Evolutionary conservation across 2,113 vertebrate genomes (phyloP).

Genomic region (Lycaon pictus): DNA sequence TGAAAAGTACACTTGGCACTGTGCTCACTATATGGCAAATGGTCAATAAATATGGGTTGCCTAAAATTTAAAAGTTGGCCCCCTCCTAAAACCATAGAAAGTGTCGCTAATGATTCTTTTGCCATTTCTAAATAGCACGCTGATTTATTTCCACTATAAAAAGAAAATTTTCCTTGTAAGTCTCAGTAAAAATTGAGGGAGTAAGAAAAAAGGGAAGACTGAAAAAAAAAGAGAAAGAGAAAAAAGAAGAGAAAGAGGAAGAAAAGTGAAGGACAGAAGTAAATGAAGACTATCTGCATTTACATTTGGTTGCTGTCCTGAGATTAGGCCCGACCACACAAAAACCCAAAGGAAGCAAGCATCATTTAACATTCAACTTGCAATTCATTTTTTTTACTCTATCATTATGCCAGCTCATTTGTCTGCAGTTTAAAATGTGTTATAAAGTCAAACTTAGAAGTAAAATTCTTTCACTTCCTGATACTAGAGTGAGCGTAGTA

Average conservation of each 20-base stretch:
- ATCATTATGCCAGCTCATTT: slow-evolving; percentile 78
- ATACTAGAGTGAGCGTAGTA: slow-evolving; percentile 68
- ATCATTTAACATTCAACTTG: slow-evolving; percentile 75
- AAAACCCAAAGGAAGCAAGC: slow-evolving; percentile 73
- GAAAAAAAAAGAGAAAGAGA: not conserved
- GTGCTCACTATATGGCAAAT: not conserved
- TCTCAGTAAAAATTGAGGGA: not conserved
- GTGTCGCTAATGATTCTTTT: slow-evolving; percentile 22
- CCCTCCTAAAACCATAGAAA: slow-evolving; percentile 28
- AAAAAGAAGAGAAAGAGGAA: not conserved
- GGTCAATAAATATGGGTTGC: not conserved
- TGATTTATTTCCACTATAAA: slow-evolving; percentile 40
- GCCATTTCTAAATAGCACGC: slow-evolving; percentile 42
- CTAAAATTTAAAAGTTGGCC: slow-evolving; percentile 20
- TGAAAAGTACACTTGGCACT: not conserved
- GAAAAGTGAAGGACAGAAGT: not conserved
- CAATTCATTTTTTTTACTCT: slow-evolving; percentile 60
- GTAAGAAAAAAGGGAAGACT: not conserved
- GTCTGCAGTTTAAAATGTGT: slow-evolving; percentile 82
- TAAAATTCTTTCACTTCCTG: slow-evolving; percentile 81
- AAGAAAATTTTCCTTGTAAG: slow-evolving; percentile 26
- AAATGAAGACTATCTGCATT: slow-evolving; percentile 10
- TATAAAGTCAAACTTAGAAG: slow-evolving; percentile 81
- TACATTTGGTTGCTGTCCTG: slow-evolving; percentile 65
- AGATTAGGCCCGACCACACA: slow-evolving; percentile 54